Conservation (phyloP, 2,888 invertebrate genomes). For the Idaea biselata region DNA sequence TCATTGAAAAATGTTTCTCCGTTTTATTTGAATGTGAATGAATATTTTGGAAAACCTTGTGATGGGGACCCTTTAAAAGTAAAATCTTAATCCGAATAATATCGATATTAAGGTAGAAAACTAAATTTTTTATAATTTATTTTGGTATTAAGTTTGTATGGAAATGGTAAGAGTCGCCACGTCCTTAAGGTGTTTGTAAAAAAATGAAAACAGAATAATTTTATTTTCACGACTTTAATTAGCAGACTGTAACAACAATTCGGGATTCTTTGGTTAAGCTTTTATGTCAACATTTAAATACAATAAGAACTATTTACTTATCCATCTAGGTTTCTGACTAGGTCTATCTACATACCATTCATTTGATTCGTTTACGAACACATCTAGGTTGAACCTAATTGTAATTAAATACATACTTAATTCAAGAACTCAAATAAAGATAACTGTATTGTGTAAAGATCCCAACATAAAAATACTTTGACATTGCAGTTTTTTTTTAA, state of each 20-base stretch:
- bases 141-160: no score
- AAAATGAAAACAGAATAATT: background rate
- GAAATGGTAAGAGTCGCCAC: no score
- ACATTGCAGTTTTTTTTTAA: background rate
- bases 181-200: background rate
- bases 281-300: background rate
- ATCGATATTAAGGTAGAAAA: no score
- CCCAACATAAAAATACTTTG: background rate
- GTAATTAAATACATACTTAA: background rate
- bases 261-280: slow-evolving; percentile 1
- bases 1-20: no score
- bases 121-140: no score
- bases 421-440: background rate
- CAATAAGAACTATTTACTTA: background rate
- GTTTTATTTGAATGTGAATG: no score
- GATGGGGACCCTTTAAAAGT: no score
- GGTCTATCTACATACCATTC: background rate
- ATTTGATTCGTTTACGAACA: background rate
- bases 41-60: no score
- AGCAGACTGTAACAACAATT: background rate
- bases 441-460: background rate
- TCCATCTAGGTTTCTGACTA: background rate
- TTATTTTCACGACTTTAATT: background rate
- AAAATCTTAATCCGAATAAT: no score
- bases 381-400: background rate